A percentile compares a stretch with the other conserved stretches of the same genome.
These are phyloP conservation scores for Zaprionus taronus DNA, from an alignment of 1,140 invertebrate species.

Conservation along the genomic window DNA sequence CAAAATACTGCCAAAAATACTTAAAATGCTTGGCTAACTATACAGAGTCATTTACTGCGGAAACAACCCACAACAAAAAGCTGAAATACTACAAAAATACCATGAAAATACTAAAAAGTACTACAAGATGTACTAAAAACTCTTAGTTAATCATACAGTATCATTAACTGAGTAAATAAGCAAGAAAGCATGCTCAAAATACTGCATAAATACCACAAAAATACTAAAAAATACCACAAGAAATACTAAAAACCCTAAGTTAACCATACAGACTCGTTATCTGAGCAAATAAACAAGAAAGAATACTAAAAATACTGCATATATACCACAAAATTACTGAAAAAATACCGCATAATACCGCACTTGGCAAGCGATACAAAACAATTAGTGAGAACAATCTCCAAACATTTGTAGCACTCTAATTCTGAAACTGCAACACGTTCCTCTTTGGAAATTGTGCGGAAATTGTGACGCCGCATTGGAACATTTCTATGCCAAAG, in stretches of 20 bases:
- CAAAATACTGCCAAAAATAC: too few relatives aligned
- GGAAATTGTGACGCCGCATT: slow-evolving; percentile 16
- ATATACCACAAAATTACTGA: background rate
- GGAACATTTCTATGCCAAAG: slow-evolving; percentile 53
- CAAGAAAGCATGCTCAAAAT: background rate
- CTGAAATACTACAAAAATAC: background rate
- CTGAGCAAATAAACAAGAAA: too few relatives aligned
- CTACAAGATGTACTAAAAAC: background rate
- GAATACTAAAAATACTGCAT: background rate
- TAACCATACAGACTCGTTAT: too few relatives aligned
- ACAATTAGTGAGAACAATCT: slow-evolving; percentile 70
- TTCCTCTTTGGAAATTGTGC: slow-evolving; percentile 17
- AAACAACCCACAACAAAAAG: too few relatives aligned
- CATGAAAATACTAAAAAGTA: background rate
- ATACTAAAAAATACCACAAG: background rate
- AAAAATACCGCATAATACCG: slow-evolving; percentile 5
- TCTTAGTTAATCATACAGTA: too few relatives aligned
- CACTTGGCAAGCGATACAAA: slow-evolving; percentile 49
- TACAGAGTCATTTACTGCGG: too few relatives aligned
- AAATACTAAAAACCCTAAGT: too few relatives aligned
- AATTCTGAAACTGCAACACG: slow-evolving; percentile 30
- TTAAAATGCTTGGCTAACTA: too few relatives aligned
- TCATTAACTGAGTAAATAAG: too few relatives aligned
- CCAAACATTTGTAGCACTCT: slow-evolving; percentile 66
- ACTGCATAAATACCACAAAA: background rate